phyloP scores from a whole-genome alignment of 2,888 invertebrate genomes.

The Ashinkailepas kermadecensis region DNA sequence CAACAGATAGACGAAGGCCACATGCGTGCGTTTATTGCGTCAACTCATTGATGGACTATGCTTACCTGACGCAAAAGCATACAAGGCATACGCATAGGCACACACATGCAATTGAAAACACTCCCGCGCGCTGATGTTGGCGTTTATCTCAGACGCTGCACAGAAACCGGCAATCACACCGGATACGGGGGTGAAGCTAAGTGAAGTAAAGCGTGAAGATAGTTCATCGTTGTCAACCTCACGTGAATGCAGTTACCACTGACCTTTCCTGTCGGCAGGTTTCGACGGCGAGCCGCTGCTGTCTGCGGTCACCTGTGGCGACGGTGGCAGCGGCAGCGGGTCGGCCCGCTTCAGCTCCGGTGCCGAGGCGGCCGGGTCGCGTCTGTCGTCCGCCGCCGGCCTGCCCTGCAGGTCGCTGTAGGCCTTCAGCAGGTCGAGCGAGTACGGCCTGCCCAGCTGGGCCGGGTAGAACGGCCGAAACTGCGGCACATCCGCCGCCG shows the following conservation, averaged over 20 bases:
- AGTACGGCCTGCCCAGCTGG: not conserved
- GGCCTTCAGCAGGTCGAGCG: constrained; percentile 3
- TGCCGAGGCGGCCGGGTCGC: not conserved
- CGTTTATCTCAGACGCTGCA: too few relatives aligned
- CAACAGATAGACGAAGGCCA: too few relatives aligned
- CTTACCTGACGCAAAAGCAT: too few relatives aligned
- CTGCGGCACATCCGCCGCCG: not conserved
- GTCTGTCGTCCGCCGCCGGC: not conserved
- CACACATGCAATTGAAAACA: too few relatives aligned
- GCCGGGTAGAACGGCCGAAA: not conserved
- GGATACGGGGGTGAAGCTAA: too few relatives aligned
- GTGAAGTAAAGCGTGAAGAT: too few relatives aligned
- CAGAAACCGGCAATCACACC: too few relatives aligned
- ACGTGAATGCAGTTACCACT: not conserved
- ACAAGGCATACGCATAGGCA: too few relatives aligned
- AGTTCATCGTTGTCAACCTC: too few relatives aligned
- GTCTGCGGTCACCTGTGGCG: not conserved
- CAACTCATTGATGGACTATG: too few relatives aligned
- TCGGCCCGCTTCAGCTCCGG: not conserved
- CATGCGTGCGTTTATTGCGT: too few relatives aligned
- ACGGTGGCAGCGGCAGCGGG: not conserved
- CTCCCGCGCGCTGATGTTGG: too few relatives aligned
- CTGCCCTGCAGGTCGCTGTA: not conserved
- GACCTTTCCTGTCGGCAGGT: not conserved
- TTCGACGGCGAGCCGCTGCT: constrained; percentile 5